These are phyloP conservation scores for Micrasema longulum DNA, from an alignment of 1,140 invertebrate genomes.

Conservation along the genomic window DNA sequence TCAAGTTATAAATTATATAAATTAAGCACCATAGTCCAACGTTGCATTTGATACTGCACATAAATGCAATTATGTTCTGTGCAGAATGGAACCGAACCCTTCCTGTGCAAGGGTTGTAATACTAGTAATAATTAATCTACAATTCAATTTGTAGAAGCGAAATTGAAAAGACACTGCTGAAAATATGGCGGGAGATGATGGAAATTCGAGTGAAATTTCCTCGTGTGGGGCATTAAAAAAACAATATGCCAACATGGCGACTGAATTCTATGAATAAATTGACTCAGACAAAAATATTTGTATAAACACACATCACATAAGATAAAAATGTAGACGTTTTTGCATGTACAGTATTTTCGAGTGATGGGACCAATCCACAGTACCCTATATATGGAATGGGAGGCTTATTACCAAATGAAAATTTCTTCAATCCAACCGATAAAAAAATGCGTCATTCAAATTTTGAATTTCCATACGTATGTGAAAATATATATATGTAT, in stretches of 20 bases:
- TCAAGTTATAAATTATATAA: no score
- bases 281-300: no score
- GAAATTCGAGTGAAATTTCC: neutral
- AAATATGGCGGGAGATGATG: neutral
- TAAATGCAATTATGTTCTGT: constrained; percentile 19
- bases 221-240: constrained; percentile 7
- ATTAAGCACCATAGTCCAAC: neutral
- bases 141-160: constrained; percentile 33
- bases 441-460: no score
- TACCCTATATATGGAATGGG: no score
- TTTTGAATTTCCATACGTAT: no score
- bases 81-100: neutral
- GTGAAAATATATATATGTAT: no score
- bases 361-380: no score
- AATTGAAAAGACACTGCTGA: constrained; percentile 25
- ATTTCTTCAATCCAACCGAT: no score
- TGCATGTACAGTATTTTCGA: no score
- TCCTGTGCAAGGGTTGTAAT: constrained; percentile 16
- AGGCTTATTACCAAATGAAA: no score
- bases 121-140: constrained; percentile 32
- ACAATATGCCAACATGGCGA: constrained; percentile 19
- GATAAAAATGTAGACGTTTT: no score
- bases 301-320: no score
- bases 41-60: constrained; percentile 28
- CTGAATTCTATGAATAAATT: constrained; percentile 24